A percentile compares a stretch with the other conserved stretches of the same genome.
Conservation (phyloP, 2,888 invertebrate species). For the Theretra japonica region DNA sequence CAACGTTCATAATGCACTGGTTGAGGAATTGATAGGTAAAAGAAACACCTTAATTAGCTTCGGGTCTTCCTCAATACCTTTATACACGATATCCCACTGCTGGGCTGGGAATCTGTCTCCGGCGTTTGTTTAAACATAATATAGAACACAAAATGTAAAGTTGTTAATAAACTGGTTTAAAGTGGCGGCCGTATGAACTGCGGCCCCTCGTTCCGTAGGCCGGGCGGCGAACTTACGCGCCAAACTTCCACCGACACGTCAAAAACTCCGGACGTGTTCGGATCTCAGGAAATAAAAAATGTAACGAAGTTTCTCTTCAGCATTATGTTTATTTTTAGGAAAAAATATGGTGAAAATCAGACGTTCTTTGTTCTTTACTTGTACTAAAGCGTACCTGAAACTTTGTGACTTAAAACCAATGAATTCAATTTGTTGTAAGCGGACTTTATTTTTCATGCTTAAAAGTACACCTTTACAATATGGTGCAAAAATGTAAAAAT, state of each 20-base stretch:
- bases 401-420: no score
- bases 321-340: constrained; percentile 6
- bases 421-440: no score
- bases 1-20: no score
- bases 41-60: no score
- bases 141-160: not conserved
- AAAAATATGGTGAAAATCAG: not conserved
- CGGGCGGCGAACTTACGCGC: constrained; percentile 13
- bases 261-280: constrained; percentile 20
- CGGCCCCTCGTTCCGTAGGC: not conserved
- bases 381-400: no score
- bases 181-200: not conserved
- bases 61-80: no score
- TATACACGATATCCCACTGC: no score
- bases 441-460: no score
- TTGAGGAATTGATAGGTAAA: no score
- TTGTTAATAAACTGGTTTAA: constrained; percentile 14
- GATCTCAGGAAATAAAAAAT: constrained; percentile 28
- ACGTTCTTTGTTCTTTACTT: no score
- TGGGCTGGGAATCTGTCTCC: not conserved
- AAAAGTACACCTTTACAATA: no score
- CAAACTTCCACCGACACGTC: constrained; percentile 16
- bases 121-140: not conserved
- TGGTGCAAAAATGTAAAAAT: no score
- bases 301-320: constrained; percentile 27